phyloP scores from a whole-genome alignment of 2,888 invertebrate species.

The Chaetogeoica ovagalla region DNA sequence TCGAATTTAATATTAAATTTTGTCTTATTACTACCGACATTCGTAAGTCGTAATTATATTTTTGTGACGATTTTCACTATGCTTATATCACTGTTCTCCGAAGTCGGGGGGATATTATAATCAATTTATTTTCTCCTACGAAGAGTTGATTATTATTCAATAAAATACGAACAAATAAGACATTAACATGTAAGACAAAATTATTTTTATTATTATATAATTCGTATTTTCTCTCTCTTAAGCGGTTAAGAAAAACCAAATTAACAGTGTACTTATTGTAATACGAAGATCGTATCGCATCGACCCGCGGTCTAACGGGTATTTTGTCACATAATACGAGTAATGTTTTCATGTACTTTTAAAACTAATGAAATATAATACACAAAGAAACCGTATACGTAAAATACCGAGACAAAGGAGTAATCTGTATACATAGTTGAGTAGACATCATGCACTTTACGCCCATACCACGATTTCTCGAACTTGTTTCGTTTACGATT shows the following conservation, averaged over 20 bases:
- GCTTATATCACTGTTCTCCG: no score
- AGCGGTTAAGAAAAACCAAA: background rate
- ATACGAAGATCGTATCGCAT: background rate
- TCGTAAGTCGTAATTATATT: no score
- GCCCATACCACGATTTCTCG: background rate
- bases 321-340: background rate
- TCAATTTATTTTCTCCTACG: no score
- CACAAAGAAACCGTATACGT: slow-evolving; percentile 1
- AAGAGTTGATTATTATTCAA: no score
- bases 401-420: background rate
- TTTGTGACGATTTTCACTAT: no score
- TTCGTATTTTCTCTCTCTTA: background rate
- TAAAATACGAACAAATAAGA: no score
- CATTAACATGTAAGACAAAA: no score
- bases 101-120: no score
- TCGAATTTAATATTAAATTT: no score
- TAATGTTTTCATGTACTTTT: background rate
- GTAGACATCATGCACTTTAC: background rate
- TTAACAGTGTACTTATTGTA: background rate
- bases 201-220: no score
- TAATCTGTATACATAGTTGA: background rate
- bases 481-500: slow-evolving; percentile 3
- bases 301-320: background rate
- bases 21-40: no score
- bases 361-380: slow-evolving; percentile 21